Base-by-base conservation (phyloP, 2,797 vertebrate genomes). In the Neosalanx taihuensis region DNA sequence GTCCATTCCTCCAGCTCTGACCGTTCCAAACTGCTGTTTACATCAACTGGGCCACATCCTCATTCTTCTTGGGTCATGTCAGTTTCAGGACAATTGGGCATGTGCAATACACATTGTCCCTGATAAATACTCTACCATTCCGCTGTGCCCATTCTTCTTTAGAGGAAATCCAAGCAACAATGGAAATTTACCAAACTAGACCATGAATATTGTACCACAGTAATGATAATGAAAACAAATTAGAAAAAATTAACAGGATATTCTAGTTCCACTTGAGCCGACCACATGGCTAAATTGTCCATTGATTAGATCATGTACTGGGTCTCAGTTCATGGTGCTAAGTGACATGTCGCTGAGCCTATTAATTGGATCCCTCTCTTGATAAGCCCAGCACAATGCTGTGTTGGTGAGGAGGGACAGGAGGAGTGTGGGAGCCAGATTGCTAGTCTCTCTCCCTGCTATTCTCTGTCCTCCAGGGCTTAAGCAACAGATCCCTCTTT, bases 21-120 rank as follows among this genome's bases (percentile, higher is more conserved):
- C 18, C 51, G n/a, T 17, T 71, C 10, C 53, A 4, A 63, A 33
- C 64, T 29, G 18, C 10, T 66, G 53, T 59, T 51, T 69, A 15
- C 56, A 31, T 58, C 0, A 41, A 41, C 37, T 41, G 51, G 64
- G 56, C 31, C 53, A 49, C 56, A 33, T 65, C 41, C 57, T 70
- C 56, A 49, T 37, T 46, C 73, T 69, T 17, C 18, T 64, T 71
- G n/a, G 17, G 30, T 58, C 64, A 41, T 59, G 46, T 35, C 17
- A 53, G n/a, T 31, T 23, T 29, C 17, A 46, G 26, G 37, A 51
- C 26, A 67, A 59, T 23, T 49, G 30, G 65, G 66, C 49, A 29
- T 23, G 64, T 33, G 63, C 26, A 12, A 62, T 20, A 18, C 62
- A 64, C 9, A 56, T 58, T n/a, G 64, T 23, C 4, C 37, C 37